A percentile compares a stretch with the other conserved stretches of the same genome.
These are phyloP conservation scores for Liparis tanakae DNA, from an alignment of 2,797 vertebrate genomes.

Conservation along the genomic window DNA sequence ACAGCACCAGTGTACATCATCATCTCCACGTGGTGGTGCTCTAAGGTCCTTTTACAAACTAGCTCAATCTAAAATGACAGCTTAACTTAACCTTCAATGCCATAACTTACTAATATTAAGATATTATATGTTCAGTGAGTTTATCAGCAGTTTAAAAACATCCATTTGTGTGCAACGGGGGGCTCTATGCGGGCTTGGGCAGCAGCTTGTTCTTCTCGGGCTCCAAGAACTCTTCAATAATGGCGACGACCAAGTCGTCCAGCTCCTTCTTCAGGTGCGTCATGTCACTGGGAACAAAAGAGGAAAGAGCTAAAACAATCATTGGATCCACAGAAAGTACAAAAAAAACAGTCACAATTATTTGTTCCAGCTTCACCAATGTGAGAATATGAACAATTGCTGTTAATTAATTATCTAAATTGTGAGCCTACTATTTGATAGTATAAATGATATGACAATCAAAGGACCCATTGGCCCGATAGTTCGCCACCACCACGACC, in stretches of 20 bases:
- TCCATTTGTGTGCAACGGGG: not conserved
- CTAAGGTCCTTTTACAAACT: conserved; percentile 7
- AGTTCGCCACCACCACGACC: not conserved
- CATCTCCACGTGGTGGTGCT: conserved; percentile 47
- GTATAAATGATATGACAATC: not conserved
- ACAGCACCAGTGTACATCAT: conserved; percentile 2
- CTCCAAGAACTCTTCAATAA: conserved; percentile 94
- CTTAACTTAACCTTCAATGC: not conserved
- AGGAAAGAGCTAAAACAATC: not conserved
- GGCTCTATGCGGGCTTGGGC: conserved; percentile 76
- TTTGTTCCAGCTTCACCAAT: not conserved
- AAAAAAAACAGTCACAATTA: too few species aligned
- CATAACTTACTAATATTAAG: not conserved
- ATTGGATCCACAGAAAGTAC: not conserved
- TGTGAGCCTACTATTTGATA: not conserved
- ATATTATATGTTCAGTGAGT: conserved; percentile 4
- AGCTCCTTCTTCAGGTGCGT: conserved; percentile 89
- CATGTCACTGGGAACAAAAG: conserved; percentile 82
- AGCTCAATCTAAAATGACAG: not conserved
- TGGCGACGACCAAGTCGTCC: conserved; percentile 87
- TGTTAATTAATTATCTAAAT: not conserved
- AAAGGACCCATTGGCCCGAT: not conserved
- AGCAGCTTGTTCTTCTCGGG: conserved; percentile 92
- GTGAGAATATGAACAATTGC: not conserved
- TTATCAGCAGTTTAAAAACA: conserved; percentile 1